These are phyloP conservation scores for Alsophila aescularia DNA, from an alignment of 2,888 invertebrate species.

Conservation along the genomic window DNA sequence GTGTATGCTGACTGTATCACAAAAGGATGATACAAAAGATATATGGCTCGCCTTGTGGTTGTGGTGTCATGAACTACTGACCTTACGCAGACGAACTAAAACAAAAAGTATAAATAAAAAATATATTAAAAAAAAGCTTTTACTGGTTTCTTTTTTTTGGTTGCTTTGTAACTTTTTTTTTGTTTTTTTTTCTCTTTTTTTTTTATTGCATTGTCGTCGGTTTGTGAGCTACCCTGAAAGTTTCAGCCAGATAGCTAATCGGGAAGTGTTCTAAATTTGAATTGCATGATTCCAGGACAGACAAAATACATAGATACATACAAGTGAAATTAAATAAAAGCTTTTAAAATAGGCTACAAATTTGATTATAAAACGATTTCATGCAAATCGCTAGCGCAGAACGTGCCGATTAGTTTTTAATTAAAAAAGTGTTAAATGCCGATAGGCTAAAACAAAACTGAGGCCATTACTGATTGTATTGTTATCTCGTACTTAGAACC, in stretches of 20 bases:
- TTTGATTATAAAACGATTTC: constrained; percentile 20
- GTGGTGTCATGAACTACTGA: constrained; percentile 38
- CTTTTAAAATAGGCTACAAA: no score
- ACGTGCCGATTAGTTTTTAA: neutral
- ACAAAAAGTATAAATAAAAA: constrained; percentile 1
- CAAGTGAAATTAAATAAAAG: no score
- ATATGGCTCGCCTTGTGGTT: constrained; percentile 18
- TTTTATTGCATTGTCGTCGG: no score
- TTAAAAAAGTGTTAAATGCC: neutral
- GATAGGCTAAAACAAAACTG: neutral
- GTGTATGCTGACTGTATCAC: constrained; percentile 28
- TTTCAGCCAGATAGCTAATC: no score
- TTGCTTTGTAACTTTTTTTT: no score
- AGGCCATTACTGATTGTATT: neutral
- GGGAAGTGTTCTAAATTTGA: no score
- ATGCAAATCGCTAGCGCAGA: neutral
- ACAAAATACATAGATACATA: no score
- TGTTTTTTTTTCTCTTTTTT: no score
- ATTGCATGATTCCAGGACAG: no score
- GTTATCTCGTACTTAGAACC: neutral
- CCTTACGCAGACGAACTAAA: constrained; percentile 16
- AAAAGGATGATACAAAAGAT: constrained; percentile 18
- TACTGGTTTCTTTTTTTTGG: no score
- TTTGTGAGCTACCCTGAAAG: no score
- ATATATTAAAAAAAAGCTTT: no score